A percentile compares a stretch with the other conserved stretches of the same genome.
Evolutionary conservation across 2,888 invertebrate genomes (phyloP).

Genomic region (Ferrisia virgata): DNA sequence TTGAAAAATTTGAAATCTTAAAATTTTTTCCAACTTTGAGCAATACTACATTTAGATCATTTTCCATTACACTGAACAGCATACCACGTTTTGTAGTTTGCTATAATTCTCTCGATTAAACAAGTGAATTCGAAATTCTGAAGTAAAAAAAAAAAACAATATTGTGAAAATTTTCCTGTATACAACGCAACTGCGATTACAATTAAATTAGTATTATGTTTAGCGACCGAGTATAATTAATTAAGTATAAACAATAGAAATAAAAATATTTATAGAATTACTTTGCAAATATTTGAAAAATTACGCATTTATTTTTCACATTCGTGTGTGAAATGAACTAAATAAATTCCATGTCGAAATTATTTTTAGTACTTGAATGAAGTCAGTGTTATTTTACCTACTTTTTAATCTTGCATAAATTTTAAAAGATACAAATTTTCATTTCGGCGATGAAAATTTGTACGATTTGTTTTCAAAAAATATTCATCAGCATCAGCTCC

Average conservation of each 20-base stretch:
- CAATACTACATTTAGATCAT: background rate
- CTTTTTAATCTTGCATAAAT: too few species aligned
- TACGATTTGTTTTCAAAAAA: too few species aligned
- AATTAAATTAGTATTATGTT: slow-evolving; percentile 13
- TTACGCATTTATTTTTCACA: background rate
- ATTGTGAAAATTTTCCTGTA: background rate
- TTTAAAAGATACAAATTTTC: too few species aligned
- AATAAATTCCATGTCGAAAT: too few species aligned
- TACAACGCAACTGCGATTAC: background rate
- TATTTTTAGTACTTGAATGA: too few species aligned
- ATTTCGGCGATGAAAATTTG: too few species aligned
- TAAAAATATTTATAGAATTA: slow-evolving; percentile 13
- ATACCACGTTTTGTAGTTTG: background rate
- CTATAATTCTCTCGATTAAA: background rate
- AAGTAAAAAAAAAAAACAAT: background rate
- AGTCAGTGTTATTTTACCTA: too few species aligned
- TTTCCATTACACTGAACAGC: background rate
- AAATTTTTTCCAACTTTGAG: background rate
- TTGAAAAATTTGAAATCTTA: background rate
- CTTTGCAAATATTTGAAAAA: background rate
- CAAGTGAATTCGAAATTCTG: background rate
- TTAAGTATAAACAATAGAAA: background rate
- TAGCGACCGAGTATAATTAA: background rate
- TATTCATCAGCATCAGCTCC: too few species aligned
- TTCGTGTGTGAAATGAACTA: too few species aligned